Evolutionary conservation across 1,140 invertebrate genomes (phyloP).

Genomic region (Penaeus vannamei): DNA sequence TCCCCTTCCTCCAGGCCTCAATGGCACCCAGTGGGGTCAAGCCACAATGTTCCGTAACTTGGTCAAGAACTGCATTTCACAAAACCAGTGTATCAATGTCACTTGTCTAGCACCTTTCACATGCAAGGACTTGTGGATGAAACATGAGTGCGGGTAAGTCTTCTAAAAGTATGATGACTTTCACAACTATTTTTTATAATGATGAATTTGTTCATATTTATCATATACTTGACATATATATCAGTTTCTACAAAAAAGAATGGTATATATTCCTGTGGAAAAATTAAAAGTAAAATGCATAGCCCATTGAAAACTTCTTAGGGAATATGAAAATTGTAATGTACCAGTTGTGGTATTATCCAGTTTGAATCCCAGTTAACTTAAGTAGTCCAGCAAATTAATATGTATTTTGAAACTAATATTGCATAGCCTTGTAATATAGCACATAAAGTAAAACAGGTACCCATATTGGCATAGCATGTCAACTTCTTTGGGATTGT

Average conservation of each 20-base stretch:
- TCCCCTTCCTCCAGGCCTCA: conserved; percentile 92
- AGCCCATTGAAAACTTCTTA: too few species aligned
- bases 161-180: background rate
- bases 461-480: too few species aligned
- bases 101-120: conserved; percentile 94
- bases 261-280: too few species aligned
- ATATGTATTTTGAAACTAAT: too few species aligned
- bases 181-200: background rate
- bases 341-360: too few species aligned
- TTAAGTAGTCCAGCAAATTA: too few species aligned
- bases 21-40: conserved; percentile 94
- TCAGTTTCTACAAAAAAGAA: background rate
- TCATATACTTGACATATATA: conserved; percentile 6
- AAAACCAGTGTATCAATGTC: conserved; percentile 93
- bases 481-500: too few species aligned
- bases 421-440: too few species aligned
- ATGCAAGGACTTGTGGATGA: conserved; percentile 96
- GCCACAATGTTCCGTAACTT: conserved; percentile 92
- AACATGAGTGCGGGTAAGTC: conserved; percentile 97
- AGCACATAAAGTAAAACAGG: too few species aligned
- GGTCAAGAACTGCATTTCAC: conserved; percentile 91
- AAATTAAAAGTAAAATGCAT: too few species aligned
- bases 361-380: too few species aligned
- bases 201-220: conserved; percentile 7
- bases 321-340: too few species aligned